A percentile compares a stretch with the other conserved stretches of the same genome.
phyloP scores from a whole-genome alignment of 2,888 invertebrate species.

The Amblyteles armatorius region DNA sequence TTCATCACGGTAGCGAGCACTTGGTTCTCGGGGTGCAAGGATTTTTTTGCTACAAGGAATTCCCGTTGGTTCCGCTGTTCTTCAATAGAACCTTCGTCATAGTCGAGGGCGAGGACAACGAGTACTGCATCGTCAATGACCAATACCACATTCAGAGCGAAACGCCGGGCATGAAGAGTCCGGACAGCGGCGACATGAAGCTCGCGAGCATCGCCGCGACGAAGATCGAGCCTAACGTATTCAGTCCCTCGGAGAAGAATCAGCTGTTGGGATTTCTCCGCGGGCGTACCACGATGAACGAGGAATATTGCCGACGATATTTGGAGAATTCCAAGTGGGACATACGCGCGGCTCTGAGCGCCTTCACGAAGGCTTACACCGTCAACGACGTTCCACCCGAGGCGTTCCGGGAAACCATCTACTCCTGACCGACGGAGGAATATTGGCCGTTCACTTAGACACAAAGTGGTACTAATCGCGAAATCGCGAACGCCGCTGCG shows the following conservation, averaged over 20 bases:
- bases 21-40: constrained; percentile 80
- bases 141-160: constrained; percentile 80
- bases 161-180: constrained; percentile 61
- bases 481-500: background rate
- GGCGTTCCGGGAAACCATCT: constrained; percentile 73
- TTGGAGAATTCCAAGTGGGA: constrained; percentile 79
- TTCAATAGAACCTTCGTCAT: constrained; percentile 81
- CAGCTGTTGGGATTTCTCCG: constrained; percentile 78
- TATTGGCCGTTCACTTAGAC: background rate
- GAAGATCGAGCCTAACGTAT: constrained; percentile 75
- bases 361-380: constrained; percentile 80
- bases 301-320: constrained; percentile 74
- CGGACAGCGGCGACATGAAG: constrained; percentile 68
- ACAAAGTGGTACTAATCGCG: background rate
- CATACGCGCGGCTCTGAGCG: constrained; percentile 78
- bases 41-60: constrained; percentile 78
- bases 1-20: constrained; percentile 74
- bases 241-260: constrained; percentile 79
- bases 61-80: constrained; percentile 74
- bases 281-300: constrained; percentile 81
- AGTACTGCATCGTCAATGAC: constrained; percentile 82
- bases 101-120: constrained; percentile 79
- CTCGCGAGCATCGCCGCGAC: constrained; percentile 61
- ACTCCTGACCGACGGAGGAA: constrained; percentile 8
- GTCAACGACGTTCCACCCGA: constrained; percentile 79